phyloP scores from a whole-genome alignment of 1,140 invertebrate species.

The Drosophila jambulina region DNA sequence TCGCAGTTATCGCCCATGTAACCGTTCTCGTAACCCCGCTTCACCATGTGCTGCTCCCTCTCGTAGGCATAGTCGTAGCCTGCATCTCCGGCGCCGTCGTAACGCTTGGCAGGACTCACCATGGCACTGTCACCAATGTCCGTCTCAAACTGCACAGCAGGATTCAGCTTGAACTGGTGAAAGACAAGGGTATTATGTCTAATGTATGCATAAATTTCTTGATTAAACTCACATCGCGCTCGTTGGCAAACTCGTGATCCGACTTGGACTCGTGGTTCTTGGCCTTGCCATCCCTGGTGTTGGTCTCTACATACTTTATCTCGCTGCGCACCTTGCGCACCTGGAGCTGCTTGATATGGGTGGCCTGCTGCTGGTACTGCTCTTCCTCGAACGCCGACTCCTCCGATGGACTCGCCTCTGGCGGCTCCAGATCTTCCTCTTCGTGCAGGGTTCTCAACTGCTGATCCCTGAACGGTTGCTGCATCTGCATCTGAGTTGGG shows the following conservation, averaged over 20 bases:
- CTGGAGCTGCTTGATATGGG: slow-evolving; percentile 51
- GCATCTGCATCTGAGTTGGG: background rate
- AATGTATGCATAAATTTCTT: background rate
- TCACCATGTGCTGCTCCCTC: slow-evolving; percentile 7
- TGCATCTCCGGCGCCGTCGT: slow-evolving; percentile 15
- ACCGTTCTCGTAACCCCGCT: slow-evolving; percentile 29
- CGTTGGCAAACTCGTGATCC: slow-evolving; percentile 80
- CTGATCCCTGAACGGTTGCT: background rate
- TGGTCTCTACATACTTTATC: slow-evolving; percentile 72
- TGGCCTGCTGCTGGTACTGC: slow-evolving; percentile 1
- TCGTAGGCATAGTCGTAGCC: slow-evolving; percentile 19
- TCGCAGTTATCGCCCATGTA: slow-evolving; percentile 29
- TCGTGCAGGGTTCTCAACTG: slow-evolving; percentile 6
- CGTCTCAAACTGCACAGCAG: slow-evolving; percentile 65
- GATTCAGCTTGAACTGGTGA: slow-evolving; percentile 62
- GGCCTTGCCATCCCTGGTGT: slow-evolving; percentile 50
- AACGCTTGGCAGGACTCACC: slow-evolving; percentile 40
- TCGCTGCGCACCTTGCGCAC: slow-evolving; percentile 83
- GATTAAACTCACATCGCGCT: slow-evolving; percentile 61
- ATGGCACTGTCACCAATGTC: slow-evolving; percentile 70
- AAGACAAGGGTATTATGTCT: background rate
- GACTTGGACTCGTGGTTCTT: slow-evolving; percentile 82
- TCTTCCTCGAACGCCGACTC: slow-evolving; percentile 8
- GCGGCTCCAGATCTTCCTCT: slow-evolving; percentile 2
- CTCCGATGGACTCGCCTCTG: slow-evolving; percentile 11